Percentiles rank a stretch among this genome's conserved stretches.
Evolutionary conservation across 1,140 invertebrate species (phyloP).

Genomic region (Microplitis mediator): DNA sequence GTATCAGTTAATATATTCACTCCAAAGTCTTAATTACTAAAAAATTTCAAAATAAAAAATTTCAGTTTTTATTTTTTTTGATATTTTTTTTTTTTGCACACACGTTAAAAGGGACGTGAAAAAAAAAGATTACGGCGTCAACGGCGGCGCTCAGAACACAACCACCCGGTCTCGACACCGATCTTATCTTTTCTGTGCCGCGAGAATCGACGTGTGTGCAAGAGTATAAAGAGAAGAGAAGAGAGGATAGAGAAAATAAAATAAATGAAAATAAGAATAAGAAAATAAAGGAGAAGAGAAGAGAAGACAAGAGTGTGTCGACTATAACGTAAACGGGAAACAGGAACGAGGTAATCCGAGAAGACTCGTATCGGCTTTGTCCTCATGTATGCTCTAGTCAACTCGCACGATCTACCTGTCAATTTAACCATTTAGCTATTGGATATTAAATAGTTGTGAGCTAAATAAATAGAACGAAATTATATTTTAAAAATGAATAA

Average conservation of each 20-base stretch:
- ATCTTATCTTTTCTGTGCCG: conserved; percentile 1
- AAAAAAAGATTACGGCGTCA: background rate
- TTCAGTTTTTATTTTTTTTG: too few species aligned
- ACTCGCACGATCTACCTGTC: too few species aligned
- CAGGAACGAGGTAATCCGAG: background rate
- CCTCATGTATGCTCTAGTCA: background rate
- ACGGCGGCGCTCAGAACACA: background rate
- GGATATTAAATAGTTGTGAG: too few species aligned
- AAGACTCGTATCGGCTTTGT: background rate
- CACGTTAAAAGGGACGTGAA: background rate
- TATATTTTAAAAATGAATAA: too few species aligned
- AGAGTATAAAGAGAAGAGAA: background rate
- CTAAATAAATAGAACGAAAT: too few species aligned
- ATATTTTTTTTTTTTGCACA: background rate
- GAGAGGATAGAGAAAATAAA: background rate
- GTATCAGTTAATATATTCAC: too few species aligned
- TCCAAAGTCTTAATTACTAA: too few species aligned
- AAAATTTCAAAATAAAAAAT: too few species aligned
- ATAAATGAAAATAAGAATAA: background rate
- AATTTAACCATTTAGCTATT: too few species aligned
- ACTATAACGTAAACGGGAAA: background rate
- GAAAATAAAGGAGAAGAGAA: background rate
- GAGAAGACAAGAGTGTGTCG: background rate
- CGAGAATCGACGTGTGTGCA: background rate
- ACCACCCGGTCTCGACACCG: conserved; percentile 4